Base-by-base conservation (phyloP, 2,797 vertebrate genomes). In the Falco peregrinus region DNA sequence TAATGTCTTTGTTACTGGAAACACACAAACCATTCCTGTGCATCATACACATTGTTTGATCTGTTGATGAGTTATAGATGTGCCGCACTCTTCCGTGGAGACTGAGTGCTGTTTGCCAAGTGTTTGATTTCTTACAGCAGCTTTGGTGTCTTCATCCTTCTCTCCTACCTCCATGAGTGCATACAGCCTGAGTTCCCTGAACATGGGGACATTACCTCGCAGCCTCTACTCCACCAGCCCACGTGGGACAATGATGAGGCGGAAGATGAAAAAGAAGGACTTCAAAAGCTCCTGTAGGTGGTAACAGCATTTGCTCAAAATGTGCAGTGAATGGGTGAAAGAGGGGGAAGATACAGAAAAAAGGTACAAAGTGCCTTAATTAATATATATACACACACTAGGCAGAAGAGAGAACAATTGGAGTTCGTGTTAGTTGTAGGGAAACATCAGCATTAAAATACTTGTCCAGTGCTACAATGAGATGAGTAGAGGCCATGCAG, bases 161-260 rank as follows among this genome's bases (percentile, higher is more conserved):
- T 98, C 98, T 95, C 98, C 98, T 97, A 98, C 99, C 97, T 99
- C 99, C 97, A 99, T 99, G 99, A 99, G 99, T 39, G 99, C 99
- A 25, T 99, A 99, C 96, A 99, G 99, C 97, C 98, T 99, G 97
- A 99, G 99, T 94, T 99, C 99, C 95, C 98, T 99, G 92, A 99
- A 99, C 98, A 99, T 99, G 99, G 99, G 98, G 96, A 99, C 99
- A 47, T 97, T 99, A 97, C 99, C 99, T 96, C 98, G 99, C 97
- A 99, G 98, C 98, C 98, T 99, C 98, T 99, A 99, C 98, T 99
- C 99, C 94, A 99, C 98, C 21, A 99, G 99, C 97, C 99, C 99
- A 0, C 98, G 99, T 45, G 99, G 99, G 93, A 99, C 99, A 70
- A 98, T 99, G 98, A 99, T 99, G 99, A 99, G 99, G 98, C 98